A percentile compares a stretch with the other conserved stretches of the same genome.
phyloP scores from a whole-genome alignment of 2,888 invertebrate species.

The Perizoma affinitatum region DNA sequence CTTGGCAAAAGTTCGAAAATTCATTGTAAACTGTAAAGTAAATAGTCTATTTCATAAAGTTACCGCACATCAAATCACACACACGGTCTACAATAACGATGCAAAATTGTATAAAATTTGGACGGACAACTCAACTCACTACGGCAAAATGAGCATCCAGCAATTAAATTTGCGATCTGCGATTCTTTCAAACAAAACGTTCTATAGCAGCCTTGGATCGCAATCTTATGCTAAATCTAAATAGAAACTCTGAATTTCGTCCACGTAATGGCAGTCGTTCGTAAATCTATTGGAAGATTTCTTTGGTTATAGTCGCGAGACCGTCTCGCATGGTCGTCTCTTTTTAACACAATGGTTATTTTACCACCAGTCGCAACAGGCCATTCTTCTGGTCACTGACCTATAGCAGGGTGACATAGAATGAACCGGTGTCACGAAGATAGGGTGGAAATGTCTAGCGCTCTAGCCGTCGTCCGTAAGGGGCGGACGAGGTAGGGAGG shows the following conservation, averaged over 20 bases:
- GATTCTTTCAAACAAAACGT: constrained; percentile 56
- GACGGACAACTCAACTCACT: constrained; percentile 84
- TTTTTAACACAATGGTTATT: not conserved
- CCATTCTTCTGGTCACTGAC: too few species aligned
- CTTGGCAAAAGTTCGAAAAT: constrained; percentile 10
- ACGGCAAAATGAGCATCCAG: constrained; percentile 81
- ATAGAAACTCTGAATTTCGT: constrained; percentile 66
- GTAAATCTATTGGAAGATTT: constrained; percentile 56
- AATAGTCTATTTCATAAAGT: constrained; percentile 36
- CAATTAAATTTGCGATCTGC: constrained; percentile 56
- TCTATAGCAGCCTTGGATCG: constrained; percentile 69
- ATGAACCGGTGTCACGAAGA: constrained; percentile 6
- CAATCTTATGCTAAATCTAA: constrained; percentile 61
- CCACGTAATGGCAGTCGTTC: constrained; percentile 57
- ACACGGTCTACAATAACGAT: constrained; percentile 57
- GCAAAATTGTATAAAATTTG: constrained; percentile 80
- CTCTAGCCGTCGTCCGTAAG: constrained; percentile 43
- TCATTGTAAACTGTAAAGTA: constrained; percentile 27
- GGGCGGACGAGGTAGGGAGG: constrained; percentile 35
- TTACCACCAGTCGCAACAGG: constrained; percentile 5
- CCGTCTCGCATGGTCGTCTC: constrained; percentile 30
- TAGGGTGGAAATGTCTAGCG: constrained; percentile 46
- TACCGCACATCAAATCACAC: constrained; percentile 44
- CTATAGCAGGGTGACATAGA: not conserved
- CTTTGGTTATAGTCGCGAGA: constrained; percentile 65